Conservation (phyloP, 2,888 invertebrate genomes). For the Muscina levida region DNA sequence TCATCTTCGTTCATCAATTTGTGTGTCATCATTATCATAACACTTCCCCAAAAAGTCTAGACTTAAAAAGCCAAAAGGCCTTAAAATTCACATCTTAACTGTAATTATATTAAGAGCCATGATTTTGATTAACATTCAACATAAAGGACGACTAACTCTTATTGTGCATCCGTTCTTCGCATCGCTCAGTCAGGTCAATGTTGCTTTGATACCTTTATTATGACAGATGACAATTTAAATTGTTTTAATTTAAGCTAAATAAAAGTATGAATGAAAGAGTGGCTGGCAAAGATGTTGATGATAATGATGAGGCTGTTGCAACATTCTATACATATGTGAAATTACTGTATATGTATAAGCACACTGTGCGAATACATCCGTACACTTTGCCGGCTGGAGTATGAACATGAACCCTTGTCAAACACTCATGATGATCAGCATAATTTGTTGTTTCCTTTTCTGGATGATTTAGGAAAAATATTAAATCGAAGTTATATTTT, state of each 20-base stretch:
- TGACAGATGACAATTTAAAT: slow-evolving; percentile 65
- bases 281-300: not conserved
- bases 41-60: slow-evolving; percentile 58
- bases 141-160: not conserved
- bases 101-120: slow-evolving; percentile 53
- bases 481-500: slow-evolving; percentile 35
- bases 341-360: not conserved
- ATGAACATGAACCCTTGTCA: slow-evolving; percentile 57
- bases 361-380: not conserved
- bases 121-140: not conserved
- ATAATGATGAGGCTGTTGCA: not conserved
- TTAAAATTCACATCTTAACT: slow-evolving; percentile 48
- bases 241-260: slow-evolving; percentile 55
- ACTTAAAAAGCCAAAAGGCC: slow-evolving; percentile 58
- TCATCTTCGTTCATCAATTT: slow-evolving; percentile 39
- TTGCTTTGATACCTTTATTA: slow-evolving; percentile 60
- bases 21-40: slow-evolving; percentile 65
- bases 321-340: too few species aligned
- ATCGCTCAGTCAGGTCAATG: slow-evolving; percentile 28
- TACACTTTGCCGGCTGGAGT: not conserved
- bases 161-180: not conserved
- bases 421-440: slow-evolving; percentile 54
- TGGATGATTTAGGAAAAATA: slow-evolving; percentile 23
- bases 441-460: slow-evolving; percentile 60
- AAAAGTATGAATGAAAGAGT: slow-evolving; percentile 36